These are phyloP conservation scores for Leiothrix lutea DNA, from an alignment of 2,113 vertebrate genomes.

Conservation along the genomic window DNA sequence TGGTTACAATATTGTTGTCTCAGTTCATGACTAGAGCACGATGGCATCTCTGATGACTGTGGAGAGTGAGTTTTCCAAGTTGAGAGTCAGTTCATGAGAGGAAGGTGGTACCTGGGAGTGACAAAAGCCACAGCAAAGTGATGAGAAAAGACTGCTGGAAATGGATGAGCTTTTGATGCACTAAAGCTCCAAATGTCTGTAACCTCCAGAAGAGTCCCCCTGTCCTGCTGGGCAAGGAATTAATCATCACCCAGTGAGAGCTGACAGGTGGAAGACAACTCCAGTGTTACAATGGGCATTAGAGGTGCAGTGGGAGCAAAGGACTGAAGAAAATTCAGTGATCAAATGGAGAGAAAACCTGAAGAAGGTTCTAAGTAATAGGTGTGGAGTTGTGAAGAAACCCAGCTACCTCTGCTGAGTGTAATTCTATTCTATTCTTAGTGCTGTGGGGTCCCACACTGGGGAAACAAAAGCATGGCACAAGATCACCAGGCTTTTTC, in stretches of 20 bases:
- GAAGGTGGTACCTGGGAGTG: neutral
- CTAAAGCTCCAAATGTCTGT: neutral
- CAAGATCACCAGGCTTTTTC: neutral
- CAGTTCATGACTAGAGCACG: neutral
- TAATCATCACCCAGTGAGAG: neutral
- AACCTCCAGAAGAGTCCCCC: neutral
- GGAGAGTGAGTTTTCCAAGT: neutral
- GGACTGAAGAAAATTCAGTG: neutral
- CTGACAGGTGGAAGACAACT: neutral
- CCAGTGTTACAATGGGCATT: neutral
- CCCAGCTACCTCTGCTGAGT: neutral
- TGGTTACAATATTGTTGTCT: neutral
- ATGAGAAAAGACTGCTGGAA: neutral
- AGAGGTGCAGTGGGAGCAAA: neutral
- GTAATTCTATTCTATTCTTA: neutral
- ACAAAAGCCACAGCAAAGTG: neutral
- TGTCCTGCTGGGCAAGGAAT: neutral
- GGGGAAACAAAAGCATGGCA: neutral
- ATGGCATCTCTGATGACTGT: neutral
- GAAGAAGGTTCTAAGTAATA: neutral
- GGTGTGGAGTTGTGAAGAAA: neutral
- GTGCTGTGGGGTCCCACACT: neutral
- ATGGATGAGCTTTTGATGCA: neutral
- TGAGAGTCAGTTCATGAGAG: neutral
- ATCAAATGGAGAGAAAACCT: neutral